Percentiles rank a stretch among this genome's conserved stretches.
phyloP scores from a whole-genome alignment of 2,113 vertebrate species.

The Hucho hucho region DNA sequence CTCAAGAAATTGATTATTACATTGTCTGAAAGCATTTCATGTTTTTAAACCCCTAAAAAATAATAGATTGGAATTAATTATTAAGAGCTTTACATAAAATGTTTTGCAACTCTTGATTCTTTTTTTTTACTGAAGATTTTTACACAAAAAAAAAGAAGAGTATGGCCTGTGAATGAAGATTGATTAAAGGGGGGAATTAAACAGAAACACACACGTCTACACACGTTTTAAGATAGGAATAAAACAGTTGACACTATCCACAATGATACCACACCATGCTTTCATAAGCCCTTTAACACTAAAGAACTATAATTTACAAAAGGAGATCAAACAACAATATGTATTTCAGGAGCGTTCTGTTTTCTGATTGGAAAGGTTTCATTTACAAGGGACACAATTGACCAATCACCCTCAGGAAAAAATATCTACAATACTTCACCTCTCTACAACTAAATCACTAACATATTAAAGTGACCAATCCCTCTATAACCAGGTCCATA shows the following conservation, averaged over 20 bases:
- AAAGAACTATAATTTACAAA: slow-evolving; percentile 95
- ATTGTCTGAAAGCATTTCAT: slow-evolving; percentile 44
- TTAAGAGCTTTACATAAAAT: slow-evolving; percentile 45
- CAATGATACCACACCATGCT: slow-evolving; percentile 81
- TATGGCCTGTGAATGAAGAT: slow-evolving; percentile 50
- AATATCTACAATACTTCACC: slow-evolving; percentile 66
- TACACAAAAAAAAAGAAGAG: slow-evolving; percentile 35
- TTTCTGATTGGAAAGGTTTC: slow-evolving; percentile 75
- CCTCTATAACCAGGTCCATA: slow-evolving; percentile 55
- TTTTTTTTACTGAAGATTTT: slow-evolving; percentile 27
- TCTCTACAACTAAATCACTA: slow-evolving; percentile 69
- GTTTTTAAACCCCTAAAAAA: slow-evolving; percentile 24
- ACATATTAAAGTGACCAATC: slow-evolving; percentile 54
- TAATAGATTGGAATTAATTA: slow-evolving; percentile 39
- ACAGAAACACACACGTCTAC: slow-evolving; percentile 55
- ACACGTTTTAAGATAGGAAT: slow-evolving; percentile 48
- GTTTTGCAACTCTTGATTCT: slow-evolving; percentile 31
- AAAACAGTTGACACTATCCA: slow-evolving; percentile 62
- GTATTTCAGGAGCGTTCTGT: slow-evolving; percentile 68
- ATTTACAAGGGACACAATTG: slow-evolving; percentile 86
- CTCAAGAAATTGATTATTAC: slow-evolving; percentile 16
- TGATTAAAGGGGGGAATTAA: slow-evolving; percentile 34
- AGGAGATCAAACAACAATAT: slow-evolving; percentile 79
- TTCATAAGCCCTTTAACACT: slow-evolving; percentile 91
- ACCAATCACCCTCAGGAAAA: slow-evolving; percentile 34